phyloP scores from a whole-genome alignment of 2,888 invertebrate species.

The Pogonocherus hispidulus region DNA sequence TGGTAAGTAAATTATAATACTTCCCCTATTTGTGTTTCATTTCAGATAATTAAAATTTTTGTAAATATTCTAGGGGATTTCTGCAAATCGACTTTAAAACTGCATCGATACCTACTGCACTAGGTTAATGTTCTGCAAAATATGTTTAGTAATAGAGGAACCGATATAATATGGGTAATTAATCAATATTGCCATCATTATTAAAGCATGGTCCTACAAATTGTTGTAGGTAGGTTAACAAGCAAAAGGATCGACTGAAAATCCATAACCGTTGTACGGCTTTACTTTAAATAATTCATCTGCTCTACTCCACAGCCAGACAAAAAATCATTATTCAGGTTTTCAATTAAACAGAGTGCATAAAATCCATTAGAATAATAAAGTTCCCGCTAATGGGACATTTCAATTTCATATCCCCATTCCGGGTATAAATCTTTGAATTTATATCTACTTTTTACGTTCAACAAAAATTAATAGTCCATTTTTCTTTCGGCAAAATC shows the following conservation, averaged over 20 bases:
- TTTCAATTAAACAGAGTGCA: slow-evolving; percentile 56
- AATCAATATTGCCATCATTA: too few relatives aligned
- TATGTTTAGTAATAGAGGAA: too few relatives aligned
- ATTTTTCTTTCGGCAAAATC: slow-evolving; percentile 48
- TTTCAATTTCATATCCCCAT: slow-evolving; percentile 47
- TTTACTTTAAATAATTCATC: slow-evolving; percentile 20
- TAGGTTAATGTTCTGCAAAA: too few relatives aligned
- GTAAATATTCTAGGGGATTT: too few relatives aligned
- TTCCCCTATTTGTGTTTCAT: too few relatives aligned
- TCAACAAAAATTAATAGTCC: slow-evolving; percentile 45
- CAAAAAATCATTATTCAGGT: slow-evolving; percentile 36
- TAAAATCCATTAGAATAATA: slow-evolving; percentile 53
- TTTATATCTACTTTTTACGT: slow-evolving; percentile 23
- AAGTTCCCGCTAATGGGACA: slow-evolving; percentile 49
- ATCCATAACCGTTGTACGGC: background rate
- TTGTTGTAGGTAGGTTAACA: background rate
- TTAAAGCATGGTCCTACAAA: background rate
- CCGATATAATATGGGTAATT: too few relatives aligned
- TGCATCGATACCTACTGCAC: too few relatives aligned
- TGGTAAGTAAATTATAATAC: too few relatives aligned
- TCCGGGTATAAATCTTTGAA: slow-evolving; percentile 40
- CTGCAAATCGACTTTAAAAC: too few relatives aligned
- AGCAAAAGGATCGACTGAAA: background rate
- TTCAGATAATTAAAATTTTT: too few relatives aligned
- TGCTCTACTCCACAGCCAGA: background rate